Base-by-base conservation (phyloP, 2,113 vertebrate species). In the Mesocricetus auratus region DNA sequence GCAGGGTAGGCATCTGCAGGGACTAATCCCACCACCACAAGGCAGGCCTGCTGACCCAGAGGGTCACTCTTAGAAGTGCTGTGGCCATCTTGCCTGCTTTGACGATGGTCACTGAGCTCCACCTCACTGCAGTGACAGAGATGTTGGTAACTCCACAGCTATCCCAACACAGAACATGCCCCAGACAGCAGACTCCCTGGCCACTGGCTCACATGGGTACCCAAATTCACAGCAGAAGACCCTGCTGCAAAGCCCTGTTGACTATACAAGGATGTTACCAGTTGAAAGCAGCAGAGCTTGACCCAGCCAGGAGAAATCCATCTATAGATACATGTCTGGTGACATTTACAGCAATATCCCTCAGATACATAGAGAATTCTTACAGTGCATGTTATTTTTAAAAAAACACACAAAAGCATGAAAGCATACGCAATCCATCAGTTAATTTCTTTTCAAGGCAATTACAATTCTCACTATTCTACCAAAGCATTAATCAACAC, bases 361-460 rank as follows among this genome's bases (percentile, higher is more conserved):
- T 94, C 75, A 56, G 75, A 45, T 53, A 36, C 24, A 39, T 0
- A 60, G 39, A 90, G n/a, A 79, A 10, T n/a, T 66, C 83, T 68
- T 26, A 10, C 0, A 22, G 3, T 79, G 50, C 31, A 66, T 10
- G 29, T 79, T 88, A 69, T 53, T 50, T 24, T 50, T 24, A 24
- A 75, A 64, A 31, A 69, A 7, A 96, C 36, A 78, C 83, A 66
- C 33, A 73, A 39, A 62, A 58, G 47, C 9, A 15, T 58, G 4
- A 73, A 64, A 5, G 64, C 31, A 68, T 42, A 82, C 3, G 31
- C 1, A 75, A 33, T 47, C 13, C 60, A 39, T 22, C 68, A 83
- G 69, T 95, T 91, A 82, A 69, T 47, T 91, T 96, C 78, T 86
- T 93, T 90, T 58, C 31, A 73, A 92, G 19, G 47, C 33, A 91